These are phyloP conservation scores for Onychorhynchus coronatus DNA, from an alignment of 2,113 vertebrate species.

Conservation along the genomic window DNA sequence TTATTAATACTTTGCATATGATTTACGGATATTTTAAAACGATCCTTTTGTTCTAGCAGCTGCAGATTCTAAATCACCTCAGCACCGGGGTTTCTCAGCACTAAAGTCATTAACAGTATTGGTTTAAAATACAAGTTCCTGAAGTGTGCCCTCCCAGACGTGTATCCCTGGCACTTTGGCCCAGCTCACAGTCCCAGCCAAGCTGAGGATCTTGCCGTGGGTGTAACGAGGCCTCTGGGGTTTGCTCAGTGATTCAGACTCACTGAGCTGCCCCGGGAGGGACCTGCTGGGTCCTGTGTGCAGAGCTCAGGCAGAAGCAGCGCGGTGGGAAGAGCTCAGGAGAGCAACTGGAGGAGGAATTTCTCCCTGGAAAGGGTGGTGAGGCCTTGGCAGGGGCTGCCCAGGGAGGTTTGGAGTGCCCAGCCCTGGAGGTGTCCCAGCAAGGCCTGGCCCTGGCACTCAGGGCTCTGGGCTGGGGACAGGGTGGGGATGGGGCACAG, in stretches of 20 bases:
- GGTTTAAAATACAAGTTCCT: not conserved
- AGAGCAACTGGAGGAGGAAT: not conserved
- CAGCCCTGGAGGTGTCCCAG: not conserved
- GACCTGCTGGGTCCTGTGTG: not conserved
- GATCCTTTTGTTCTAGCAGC: not conserved
- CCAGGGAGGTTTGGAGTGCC: not conserved
- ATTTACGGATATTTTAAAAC: not conserved
- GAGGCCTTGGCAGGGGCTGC: not conserved
- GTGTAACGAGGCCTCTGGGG: not conserved
- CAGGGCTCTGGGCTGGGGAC: not conserved
- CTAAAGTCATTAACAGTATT: accelerated
- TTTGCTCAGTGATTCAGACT: not conserved
- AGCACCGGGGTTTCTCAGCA: not conserved
- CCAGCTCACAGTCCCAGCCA: accelerated
- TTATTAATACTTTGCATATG: accelerated
- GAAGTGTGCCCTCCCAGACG: accelerated
- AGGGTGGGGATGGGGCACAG: not conserved
- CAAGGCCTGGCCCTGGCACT: not conserved
- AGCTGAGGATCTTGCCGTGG: not conserved
- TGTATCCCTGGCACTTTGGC: accelerated
- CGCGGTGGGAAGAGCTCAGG: not conserved
- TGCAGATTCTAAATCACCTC: not conserved
- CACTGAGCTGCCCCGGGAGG: not conserved
- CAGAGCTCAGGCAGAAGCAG: accelerated
- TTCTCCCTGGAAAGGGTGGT: not conserved